phyloP scores from a whole-genome alignment of 2,113 vertebrate species.

The Tenrec ecaudatus region DNA sequence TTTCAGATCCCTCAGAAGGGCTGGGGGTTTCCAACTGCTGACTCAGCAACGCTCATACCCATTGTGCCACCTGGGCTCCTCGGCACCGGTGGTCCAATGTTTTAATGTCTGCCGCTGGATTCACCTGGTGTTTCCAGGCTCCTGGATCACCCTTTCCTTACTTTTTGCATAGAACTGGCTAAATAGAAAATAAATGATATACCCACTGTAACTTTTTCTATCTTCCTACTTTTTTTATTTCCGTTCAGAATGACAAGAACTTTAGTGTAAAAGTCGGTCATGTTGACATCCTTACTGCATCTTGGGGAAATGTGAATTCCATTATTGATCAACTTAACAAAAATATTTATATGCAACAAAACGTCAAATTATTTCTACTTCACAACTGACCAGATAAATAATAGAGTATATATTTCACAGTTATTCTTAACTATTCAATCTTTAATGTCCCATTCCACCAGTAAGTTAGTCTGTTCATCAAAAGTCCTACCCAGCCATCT shows the following conservation, averaged over 20 bases:
- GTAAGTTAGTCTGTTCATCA: not conserved
- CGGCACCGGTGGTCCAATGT: not conserved
- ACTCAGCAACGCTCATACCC: too few relatives aligned
- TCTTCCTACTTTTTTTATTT: conserved; percentile 29
- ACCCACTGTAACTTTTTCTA: not conserved
- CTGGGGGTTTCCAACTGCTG: too few relatives aligned
- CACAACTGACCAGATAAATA: too few relatives aligned
- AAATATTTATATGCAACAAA: not conserved
- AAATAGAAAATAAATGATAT: not conserved
- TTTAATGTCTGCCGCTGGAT: not conserved
- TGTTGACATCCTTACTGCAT: conserved; percentile 9
- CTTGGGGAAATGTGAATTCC: not conserved
- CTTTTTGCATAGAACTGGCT: not conserved
- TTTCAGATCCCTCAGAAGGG: too few relatives aligned
- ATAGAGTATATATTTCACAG: too few relatives aligned
- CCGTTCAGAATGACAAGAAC: too few relatives aligned
- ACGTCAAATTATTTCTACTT: too few relatives aligned
- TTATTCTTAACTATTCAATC: too few relatives aligned
- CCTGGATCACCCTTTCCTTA: not conserved
- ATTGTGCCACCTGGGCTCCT: too few relatives aligned
- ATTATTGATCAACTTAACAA: not conserved
- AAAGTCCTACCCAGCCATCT: not conserved
- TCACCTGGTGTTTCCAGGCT: not conserved
- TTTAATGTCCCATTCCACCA: too few relatives aligned
- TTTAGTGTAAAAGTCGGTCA: not conserved